phyloP scores from a whole-genome alignment of 2,888 invertebrate genomes.

The Acanthopleura granulata region DNA sequence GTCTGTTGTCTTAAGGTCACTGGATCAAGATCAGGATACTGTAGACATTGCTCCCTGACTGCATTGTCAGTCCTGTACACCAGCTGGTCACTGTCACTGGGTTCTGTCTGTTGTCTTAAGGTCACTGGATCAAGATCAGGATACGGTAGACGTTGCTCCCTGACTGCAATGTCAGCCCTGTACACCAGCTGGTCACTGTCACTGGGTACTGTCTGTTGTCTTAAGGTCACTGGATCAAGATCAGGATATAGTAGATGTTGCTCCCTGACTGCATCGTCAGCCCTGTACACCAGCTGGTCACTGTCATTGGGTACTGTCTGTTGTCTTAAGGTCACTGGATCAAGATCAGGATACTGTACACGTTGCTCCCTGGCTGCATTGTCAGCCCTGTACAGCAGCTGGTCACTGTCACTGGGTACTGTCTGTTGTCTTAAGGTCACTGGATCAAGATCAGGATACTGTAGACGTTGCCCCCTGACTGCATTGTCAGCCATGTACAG shows the following conservation, averaged over 20 bases:
- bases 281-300: constrained; percentile 18
- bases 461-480: constrained; percentile 8
- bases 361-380: constrained; percentile 17
- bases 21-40: background rate
- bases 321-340: background rate
- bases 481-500: background rate
- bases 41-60: background rate
- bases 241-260: background rate
- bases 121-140: constrained; percentile 21
- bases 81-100: constrained; percentile 32
- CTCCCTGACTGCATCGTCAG: constrained; percentile 30
- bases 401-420: constrained; percentile 27
- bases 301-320: constrained; percentile 8
- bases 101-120: background rate
- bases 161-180: background rate
- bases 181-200: constrained; percentile 1
- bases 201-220: background rate
- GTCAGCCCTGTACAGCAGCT: constrained; percentile 24
- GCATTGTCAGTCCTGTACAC: constrained; percentile 15
- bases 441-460: constrained; percentile 3
- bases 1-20: background rate
- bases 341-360: background rate
- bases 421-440: background rate
- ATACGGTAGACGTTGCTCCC: constrained; percentile 1
- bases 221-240: background rate